These are phyloP conservation scores for Lasioglossum baleicum DNA, from an alignment of 1,140 invertebrate genomes.

Conservation along the genomic window DNA sequence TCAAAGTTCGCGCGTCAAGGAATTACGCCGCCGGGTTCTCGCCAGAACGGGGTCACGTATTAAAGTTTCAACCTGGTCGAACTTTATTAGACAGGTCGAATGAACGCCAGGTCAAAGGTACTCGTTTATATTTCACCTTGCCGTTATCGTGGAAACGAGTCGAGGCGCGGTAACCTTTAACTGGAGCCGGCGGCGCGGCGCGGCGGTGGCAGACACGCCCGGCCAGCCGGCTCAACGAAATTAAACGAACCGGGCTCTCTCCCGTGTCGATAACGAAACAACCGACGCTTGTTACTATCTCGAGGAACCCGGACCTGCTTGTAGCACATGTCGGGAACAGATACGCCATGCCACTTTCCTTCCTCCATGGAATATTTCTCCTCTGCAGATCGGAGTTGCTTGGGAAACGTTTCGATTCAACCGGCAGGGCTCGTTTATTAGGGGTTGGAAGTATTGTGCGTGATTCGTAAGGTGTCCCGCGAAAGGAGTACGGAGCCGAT, in stretches of 20 bases:
- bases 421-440: no score
- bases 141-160: neutral
- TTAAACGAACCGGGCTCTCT: conserved; percentile 12
- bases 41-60: neutral
- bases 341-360: neutral
- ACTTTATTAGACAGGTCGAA: conserved; percentile 27
- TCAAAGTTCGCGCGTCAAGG: no score
- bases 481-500: no score
- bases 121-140: conserved; percentile 17
- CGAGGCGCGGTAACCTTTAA: conserved; percentile 11
- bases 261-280: conserved; percentile 30
- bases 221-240: conserved; percentile 9
- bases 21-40: no score
- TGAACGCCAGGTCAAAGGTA: conserved; percentile 15
- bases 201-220: neutral
- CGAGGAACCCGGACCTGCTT: neutral
- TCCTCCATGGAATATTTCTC: no score
- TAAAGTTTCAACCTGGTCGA: neutral
- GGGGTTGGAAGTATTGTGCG: no score
- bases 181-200: neutral
- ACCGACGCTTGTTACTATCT: conserved; percentile 11
- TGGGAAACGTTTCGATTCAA: no score
- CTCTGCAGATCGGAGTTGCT: no score
- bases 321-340: neutral
- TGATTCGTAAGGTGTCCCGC: no score